Evolutionary conservation across 2,797 vertebrate species (phyloP), one percentile per base, ranked within the genome.

Genomic region (Hemibagrus guttatus): DNA sequence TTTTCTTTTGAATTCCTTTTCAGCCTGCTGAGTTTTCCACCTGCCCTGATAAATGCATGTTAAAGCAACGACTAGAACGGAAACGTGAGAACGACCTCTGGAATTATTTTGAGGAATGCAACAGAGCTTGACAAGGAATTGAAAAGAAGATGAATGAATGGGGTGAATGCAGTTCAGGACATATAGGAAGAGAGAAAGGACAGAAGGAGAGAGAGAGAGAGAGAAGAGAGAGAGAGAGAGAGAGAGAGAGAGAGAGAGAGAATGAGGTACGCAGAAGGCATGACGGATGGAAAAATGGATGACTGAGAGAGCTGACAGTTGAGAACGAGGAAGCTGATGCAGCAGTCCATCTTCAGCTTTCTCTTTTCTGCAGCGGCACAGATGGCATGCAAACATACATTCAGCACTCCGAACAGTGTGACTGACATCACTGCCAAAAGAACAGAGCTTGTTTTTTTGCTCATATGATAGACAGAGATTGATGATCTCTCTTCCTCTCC

Each of bases 251-350:
- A 54, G 52, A 21, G 69, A 28, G 68, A 81, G 14, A 69, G 72
- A 86, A 78, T 83, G 81, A 79, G 75, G 39, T 66, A 58, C 72
- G 42, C 14, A 68, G 72, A 84, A 28, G 46, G 81, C 75, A 79
- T 78, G 79, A 85, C 13, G 54, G 39, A 84, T 68, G 17, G 83
- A 84, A 72, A 66, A 63, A 71, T 52, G 64, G 85, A 87, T 82
- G 83, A 72, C 81, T 64, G 81, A 85, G 85, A 80, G 72, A 83
- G 56, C 72, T 87, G 87, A 87, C 83, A 83, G 79, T 90, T 85
- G 79, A 74, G 16, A 87, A 49, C 46, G 85, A 71, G 54, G 49
- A 35, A 85, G 85, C 23, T 39, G 49, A 31, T 66, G 66, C 81
- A 56, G 49, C 85, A 64, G 80, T 66, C 76, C 63, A 42, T 75